Evolutionary conservation across 2,888 invertebrate species (phyloP).

Genomic region (Himalopsyche tibetana): DNA sequence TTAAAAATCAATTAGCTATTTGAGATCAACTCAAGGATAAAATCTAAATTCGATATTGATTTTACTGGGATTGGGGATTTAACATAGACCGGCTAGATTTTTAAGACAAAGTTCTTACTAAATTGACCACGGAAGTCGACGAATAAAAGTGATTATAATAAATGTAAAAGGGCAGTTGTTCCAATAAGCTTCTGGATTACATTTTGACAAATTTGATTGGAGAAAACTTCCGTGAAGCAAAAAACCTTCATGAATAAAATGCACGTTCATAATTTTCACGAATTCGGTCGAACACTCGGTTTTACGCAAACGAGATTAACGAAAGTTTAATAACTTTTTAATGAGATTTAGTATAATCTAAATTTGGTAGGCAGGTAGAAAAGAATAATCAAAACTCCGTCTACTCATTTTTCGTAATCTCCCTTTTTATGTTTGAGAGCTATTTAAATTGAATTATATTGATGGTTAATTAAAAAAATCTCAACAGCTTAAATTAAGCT

Average conservation of each 20-base stretch:
- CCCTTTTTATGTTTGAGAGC: not conserved
- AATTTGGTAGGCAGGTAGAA: slow-evolving; percentile 28
- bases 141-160: too few species aligned
- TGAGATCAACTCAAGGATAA: too few species aligned
- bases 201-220: not conserved
- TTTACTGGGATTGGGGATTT: too few species aligned
- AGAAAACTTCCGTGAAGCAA: not conserved
- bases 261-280: slow-evolving; percentile 12
- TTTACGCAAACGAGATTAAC: slow-evolving; percentile 47
- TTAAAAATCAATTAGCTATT: too few species aligned
- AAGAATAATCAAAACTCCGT: slow-evolving; percentile 13
- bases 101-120: too few species aligned
- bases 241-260: not conserved
- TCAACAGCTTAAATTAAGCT: not conserved
- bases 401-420: slow-evolving; percentile 16
- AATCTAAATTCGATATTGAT: too few species aligned
- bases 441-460: slow-evolving; percentile 8
- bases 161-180: too few species aligned
- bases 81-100: too few species aligned
- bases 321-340: slow-evolving; percentile 57
- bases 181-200: not conserved
- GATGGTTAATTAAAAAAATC: slow-evolving; percentile 33
- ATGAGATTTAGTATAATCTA: slow-evolving; percentile 51
- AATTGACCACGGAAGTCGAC: too few species aligned
- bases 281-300: slow-evolving; percentile 10